Evolutionary conservation across 2,113 vertebrate genomes (phyloP).

Genomic region (Lathamus discolor): DNA sequence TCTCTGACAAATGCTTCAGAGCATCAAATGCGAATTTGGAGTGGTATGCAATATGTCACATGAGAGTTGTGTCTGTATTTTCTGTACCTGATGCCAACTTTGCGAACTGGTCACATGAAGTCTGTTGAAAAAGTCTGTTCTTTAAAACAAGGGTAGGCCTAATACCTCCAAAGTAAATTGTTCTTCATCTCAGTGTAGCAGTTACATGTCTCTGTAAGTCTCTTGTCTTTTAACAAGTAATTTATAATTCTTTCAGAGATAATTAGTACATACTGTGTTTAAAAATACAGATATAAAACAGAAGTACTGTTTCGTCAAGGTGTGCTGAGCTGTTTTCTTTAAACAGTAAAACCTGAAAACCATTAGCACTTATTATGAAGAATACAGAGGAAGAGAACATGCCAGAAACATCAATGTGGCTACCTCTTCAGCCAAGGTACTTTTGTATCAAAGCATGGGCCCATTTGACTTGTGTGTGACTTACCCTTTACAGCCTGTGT

Average conservation of each 20-base stretch:
- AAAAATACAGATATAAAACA: not conserved
- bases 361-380: not conserved
- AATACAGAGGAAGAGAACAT: not conserved
- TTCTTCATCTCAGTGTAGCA: not conserved
- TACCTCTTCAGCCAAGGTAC: not conserved
- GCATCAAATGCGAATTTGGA: not conserved
- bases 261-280: not conserved
- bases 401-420: not conserved
- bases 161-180: not conserved
- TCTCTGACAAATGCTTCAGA: not conserved
- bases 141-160: not conserved
- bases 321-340: not conserved
- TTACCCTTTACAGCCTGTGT: not conserved
- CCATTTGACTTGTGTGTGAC: accelerated
- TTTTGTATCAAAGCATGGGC: not conserved
- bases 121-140: not conserved
- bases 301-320: not conserved
- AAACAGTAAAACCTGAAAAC: not conserved
- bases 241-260: not conserved
- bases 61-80: not conserved
- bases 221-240: not conserved
- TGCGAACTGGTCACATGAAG: not conserved
- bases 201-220: not conserved
- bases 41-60: not conserved
- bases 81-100: not conserved